Conservation (phyloP, 2,113 vertebrate species). For the Channa argus region DNA sequence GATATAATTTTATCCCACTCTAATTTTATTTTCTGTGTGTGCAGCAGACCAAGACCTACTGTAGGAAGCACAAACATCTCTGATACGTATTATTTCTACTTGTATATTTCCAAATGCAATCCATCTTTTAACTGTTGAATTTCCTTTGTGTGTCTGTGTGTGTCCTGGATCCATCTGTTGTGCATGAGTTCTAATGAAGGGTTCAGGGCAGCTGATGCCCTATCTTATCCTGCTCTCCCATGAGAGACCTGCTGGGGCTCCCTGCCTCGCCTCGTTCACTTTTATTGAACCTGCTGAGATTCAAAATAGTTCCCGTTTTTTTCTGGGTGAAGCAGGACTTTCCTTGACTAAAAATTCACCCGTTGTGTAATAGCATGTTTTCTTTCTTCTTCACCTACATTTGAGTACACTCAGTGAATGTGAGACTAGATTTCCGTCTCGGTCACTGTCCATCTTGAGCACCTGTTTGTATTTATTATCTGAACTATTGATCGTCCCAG, state of each 20-base stretch:
- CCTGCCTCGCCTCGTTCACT: constrained; percentile 13
- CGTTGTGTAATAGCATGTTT: constrained; percentile 47
- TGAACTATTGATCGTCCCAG: constrained; percentile 3
- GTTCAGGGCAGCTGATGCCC: constrained; percentile 66
- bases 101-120: background rate
- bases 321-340: constrained; percentile 35
- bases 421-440: constrained; percentile 21
- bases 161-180: constrained; percentile 36
- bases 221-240: constrained; percentile 29
- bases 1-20: background rate
- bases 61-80: background rate
- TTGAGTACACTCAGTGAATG: constrained; percentile 25
- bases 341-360: constrained; percentile 34
- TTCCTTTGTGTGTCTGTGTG: constrained; percentile 4
- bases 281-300: constrained; percentile 16
- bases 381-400: constrained; percentile 40
- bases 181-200: constrained; percentile 55
- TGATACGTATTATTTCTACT: too few relatives aligned
- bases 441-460: constrained; percentile 25
- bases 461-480: constrained; percentile 20
- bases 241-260: constrained; percentile 39
- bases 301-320: constrained; percentile 21
- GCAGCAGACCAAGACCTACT: background rate
- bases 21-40: too few relatives aligned
- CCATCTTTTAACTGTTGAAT: background rate